Conservation (phyloP, 2,797 vertebrate species). For the Rhinatrema bivittatum region DNA sequence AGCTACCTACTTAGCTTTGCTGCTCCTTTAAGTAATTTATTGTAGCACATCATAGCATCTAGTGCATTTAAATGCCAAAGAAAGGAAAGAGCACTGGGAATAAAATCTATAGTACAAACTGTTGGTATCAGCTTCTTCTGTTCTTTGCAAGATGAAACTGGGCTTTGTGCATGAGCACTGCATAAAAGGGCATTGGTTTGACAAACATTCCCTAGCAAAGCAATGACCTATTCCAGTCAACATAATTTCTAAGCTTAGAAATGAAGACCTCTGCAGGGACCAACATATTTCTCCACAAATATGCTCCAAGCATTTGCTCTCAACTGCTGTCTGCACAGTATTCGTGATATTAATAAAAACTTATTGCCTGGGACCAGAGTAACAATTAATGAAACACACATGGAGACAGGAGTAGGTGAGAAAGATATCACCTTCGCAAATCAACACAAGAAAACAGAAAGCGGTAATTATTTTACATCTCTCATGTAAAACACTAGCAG, state of each 20-base stretch:
- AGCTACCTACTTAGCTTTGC: no score
- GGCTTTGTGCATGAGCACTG: no score
- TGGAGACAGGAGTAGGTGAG: constrained; percentile 21
- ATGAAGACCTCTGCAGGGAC: constrained; percentile 2
- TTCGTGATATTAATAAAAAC: constrained; percentile 9
- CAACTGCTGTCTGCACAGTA: constrained; percentile 5
- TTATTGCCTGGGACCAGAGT: constrained; percentile 1
- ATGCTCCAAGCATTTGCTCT: constrained; percentile 9
- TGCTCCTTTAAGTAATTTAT: no score
- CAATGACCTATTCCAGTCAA: constrained; percentile 14
- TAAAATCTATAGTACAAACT: no score
- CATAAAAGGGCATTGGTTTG: no score
- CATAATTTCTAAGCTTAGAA: constrained; percentile 17
- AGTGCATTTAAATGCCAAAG: no score
- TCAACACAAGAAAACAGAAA: constrained; percentile 34
- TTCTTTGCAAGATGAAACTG: no score
- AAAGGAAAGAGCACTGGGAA: no score
- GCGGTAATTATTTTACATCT: constrained; percentile 33
- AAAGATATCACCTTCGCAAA: constrained; percentile 32
- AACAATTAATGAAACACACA: constrained; percentile 23
- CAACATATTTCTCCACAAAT: constrained; percentile 1
- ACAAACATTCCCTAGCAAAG: constrained; percentile 1
- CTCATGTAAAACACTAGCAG: constrained; percentile 4
- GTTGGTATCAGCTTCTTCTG: no score
- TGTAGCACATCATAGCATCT: no score